phyloP scores from a whole-genome alignment of 2,888 invertebrate genomes.

The Macrostomum cliftonense region DNA sequence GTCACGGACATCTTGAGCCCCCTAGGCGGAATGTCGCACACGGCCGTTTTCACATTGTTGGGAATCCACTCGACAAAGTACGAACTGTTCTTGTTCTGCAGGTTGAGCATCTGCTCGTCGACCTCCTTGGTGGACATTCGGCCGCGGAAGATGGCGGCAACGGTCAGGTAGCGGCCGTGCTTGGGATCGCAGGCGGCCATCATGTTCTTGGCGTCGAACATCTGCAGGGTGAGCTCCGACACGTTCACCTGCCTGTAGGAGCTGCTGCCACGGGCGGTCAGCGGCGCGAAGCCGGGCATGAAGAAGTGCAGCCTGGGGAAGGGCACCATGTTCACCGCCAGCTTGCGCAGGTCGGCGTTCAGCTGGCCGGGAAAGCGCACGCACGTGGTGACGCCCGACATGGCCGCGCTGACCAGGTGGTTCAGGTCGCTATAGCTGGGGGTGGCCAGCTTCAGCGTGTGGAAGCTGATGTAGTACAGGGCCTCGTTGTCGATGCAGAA shows the following conservation, averaged over 20 bases:
- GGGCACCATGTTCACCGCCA: constrained; percentile 67
- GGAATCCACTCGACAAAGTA: constrained; percentile 77
- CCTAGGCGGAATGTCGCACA: constrained; percentile 78
- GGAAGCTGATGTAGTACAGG: constrained; percentile 44
- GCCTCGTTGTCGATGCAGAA: constrained; percentile 43
- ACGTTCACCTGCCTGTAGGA: constrained; percentile 60
- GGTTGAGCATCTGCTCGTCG: constrained; percentile 75
- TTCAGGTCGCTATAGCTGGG: constrained; percentile 33
- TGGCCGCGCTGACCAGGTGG: constrained; percentile 38
- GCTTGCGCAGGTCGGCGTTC: constrained; percentile 60
- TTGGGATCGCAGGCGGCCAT: constrained; percentile 85
- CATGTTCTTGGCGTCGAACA: constrained; percentile 89
- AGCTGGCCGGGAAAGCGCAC: constrained; percentile 43
- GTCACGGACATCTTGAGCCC: constrained; percentile 77
- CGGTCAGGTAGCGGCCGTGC: constrained; percentile 68
- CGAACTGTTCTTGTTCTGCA: constrained; percentile 75
- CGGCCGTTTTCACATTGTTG: constrained; percentile 71
- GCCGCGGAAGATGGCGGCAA: constrained; percentile 69
- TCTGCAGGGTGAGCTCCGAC: constrained; percentile 64
- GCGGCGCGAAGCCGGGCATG: constrained; percentile 69
- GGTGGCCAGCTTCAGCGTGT: constrained; percentile 41
- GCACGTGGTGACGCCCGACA: constrained; percentile 42
- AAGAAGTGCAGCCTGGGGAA: constrained; percentile 75
- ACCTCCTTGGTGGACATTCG: constrained; percentile 86
- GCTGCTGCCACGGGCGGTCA: constrained; percentile 67